Conservation (phyloP, 2,113 vertebrate genomes). For the Eudorcas thomsonii region DNA sequence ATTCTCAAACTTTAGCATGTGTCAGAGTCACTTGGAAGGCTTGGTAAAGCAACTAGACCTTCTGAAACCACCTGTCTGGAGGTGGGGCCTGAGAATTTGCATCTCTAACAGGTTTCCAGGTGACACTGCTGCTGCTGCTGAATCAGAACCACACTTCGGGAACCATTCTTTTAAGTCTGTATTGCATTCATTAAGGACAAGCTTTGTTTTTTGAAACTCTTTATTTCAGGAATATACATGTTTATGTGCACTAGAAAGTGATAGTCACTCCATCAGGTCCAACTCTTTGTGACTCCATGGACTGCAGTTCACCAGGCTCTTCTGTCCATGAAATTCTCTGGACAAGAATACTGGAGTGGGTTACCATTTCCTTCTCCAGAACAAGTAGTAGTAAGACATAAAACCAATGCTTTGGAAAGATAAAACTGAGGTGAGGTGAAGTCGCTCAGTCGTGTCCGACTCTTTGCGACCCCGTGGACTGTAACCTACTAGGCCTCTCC, state of each 20-base stretch:
- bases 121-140: accelerated
- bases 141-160: too few relatives aligned
- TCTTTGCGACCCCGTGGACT: too few relatives aligned
- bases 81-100: too few relatives aligned
- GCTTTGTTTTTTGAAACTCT: background rate
- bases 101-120: background rate
- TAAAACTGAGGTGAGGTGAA: background rate
- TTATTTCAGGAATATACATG: background rate
- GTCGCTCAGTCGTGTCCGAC: too few relatives aligned
- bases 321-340: background rate
- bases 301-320: background rate
- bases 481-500: too few relatives aligned
- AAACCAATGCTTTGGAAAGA: background rate
- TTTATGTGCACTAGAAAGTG: background rate
- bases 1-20: background rate
- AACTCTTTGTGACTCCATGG: background rate
- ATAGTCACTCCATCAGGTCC: background rate
- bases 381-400: background rate
- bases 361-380: background rate
- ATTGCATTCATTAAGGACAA: background rate
- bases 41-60: background rate
- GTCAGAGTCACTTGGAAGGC: background rate
- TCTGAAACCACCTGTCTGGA: background rate
- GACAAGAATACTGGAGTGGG: background rate
- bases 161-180: background rate